A percentile compares a stretch with the other conserved stretches of the same genome.
phyloP scores from a whole-genome alignment of 2,888 invertebrate species.

The Brachynemurus nebulosus region DNA sequence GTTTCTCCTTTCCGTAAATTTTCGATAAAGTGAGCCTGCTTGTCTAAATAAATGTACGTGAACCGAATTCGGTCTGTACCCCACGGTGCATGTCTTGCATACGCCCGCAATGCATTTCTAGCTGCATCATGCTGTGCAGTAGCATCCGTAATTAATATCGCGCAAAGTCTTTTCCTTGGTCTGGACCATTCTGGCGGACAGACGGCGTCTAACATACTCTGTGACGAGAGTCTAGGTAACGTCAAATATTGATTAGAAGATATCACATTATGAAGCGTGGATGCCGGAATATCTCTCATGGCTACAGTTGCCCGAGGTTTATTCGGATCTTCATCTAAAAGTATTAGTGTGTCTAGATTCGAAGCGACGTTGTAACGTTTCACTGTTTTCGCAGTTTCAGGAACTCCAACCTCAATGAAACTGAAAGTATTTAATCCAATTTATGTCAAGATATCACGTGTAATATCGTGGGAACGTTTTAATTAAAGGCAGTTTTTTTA shows the following conservation, averaged over 20 bases:
- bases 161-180: constrained; percentile 57
- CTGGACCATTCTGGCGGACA: constrained; percentile 83
- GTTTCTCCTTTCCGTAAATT: constrained; percentile 53
- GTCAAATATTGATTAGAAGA: constrained; percentile 78
- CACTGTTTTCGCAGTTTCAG: constrained; percentile 47
- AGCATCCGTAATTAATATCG: constrained; percentile 63
- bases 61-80: constrained; percentile 61
- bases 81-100: constrained; percentile 53
- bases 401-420: constrained; percentile 47
- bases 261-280: constrained; percentile 77
- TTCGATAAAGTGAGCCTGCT: constrained; percentile 69
- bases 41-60: constrained; percentile 77
- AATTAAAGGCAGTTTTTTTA: too few species aligned
- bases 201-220: constrained; percentile 62
- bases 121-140: constrained; percentile 41
- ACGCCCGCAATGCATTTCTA: constrained; percentile 54
- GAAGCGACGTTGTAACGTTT: constrained; percentile 57
- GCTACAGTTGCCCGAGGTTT: constrained; percentile 75
- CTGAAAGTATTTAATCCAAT: constrained; percentile 28
- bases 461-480: too few species aligned
- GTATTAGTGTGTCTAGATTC: constrained; percentile 63
- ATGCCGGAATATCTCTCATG: constrained; percentile 80
- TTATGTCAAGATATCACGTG: too few species aligned
- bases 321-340: constrained; percentile 77
- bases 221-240: constrained; percentile 83